Evolutionary conservation across 2,888 invertebrate species (phyloP).

Genomic region (Rhimphoctona megacephalus): DNA sequence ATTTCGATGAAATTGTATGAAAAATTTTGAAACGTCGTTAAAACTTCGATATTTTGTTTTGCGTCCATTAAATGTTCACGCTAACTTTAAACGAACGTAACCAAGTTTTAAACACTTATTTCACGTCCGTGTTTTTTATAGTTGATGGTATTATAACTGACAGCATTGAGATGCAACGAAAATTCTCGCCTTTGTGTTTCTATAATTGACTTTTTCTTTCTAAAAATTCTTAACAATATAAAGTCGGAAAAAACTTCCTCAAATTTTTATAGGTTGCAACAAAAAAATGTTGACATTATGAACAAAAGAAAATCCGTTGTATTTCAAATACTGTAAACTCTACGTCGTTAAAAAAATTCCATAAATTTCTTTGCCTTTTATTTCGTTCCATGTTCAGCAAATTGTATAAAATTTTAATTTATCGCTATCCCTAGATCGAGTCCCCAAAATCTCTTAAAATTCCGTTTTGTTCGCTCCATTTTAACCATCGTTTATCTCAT

Average conservation of each 20-base stretch:
- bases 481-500: background rate
- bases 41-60: background rate
- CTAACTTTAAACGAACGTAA: too few relatives aligned
- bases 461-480: background rate
- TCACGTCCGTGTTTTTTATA: too few relatives aligned
- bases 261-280: background rate
- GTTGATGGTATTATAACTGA: too few relatives aligned
- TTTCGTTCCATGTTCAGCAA: background rate
- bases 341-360: background rate
- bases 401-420: constrained; percentile 37
- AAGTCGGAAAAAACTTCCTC: background rate
- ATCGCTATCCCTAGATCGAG: constrained; percentile 10
- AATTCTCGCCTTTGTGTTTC: background rate
- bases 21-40: background rate
- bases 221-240: background rate
- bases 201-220: too few relatives aligned
- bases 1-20: background rate
- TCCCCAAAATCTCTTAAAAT: constrained; percentile 8
- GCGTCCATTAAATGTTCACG: too few relatives aligned
- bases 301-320: too few relatives aligned
- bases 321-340: background rate
- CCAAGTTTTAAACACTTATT: too few relatives aligned
- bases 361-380: background rate
- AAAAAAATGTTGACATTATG: too few relatives aligned
- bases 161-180: too few relatives aligned